phyloP scores from a whole-genome alignment of 37 sponge, comb jelly and placozoan species.

The Ephydatia muelleri region DNA sequence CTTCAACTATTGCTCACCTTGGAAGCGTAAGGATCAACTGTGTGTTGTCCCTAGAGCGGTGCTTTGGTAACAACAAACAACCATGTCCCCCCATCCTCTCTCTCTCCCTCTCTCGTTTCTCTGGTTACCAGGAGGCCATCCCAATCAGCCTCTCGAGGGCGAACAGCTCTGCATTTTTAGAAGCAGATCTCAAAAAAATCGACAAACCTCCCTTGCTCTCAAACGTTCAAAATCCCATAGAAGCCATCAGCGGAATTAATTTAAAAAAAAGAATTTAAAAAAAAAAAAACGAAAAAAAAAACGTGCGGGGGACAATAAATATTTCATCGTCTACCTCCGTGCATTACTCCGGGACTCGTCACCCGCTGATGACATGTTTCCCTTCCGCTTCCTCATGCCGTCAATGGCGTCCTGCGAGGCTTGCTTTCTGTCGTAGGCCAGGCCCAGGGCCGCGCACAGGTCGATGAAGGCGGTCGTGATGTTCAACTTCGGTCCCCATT shows the following conservation, averaged over 20 bases:
- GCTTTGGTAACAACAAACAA: not conserved
- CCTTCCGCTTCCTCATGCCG: conserved; percentile 42
- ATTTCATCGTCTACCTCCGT: not conserved
- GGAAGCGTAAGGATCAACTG: not conserved
- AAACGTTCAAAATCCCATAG: not conserved
- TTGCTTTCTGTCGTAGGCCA: conserved; percentile 78
- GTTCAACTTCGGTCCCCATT: conserved; percentile 85
- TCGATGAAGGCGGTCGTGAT: conserved; percentile 93
- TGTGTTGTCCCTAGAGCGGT: not conserved
- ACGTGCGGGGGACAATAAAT: not conserved
- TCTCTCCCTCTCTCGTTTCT: not conserved
- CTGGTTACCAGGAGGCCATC: too few relatives aligned
- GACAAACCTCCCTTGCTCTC: not conserved
- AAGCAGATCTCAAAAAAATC: not conserved
- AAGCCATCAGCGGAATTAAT: not conserved
- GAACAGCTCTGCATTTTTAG: not conserved
- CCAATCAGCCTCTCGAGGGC: too few relatives aligned
- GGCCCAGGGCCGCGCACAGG: conserved; percentile 74
- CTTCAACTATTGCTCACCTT: not conserved
- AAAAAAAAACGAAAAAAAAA: not conserved
- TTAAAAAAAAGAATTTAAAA: too few relatives aligned
- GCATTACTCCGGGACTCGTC: not conserved
- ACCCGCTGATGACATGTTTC: conserved; percentile 27
- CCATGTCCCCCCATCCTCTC: not conserved
- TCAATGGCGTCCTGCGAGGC: conserved; percentile 61